Base-by-base conservation (phyloP, 2,797 vertebrate genomes). In the Malurus leucopterus region DNA sequence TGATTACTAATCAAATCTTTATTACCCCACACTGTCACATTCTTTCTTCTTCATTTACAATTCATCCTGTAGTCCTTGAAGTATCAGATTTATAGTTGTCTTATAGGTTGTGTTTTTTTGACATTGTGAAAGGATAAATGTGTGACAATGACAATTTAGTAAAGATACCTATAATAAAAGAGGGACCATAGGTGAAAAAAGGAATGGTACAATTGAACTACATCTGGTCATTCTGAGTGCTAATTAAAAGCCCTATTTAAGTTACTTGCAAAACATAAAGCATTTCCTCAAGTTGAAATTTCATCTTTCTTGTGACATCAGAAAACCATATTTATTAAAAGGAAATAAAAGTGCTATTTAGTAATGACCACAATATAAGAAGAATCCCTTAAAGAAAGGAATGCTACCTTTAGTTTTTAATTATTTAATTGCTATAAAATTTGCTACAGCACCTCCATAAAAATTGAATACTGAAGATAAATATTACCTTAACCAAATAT, bases 381-480 rank as follows among this genome's bases (percentile, higher is more conserved):
- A 36, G 5, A 41, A 67, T 51, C 24, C 26, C 15, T 68, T 44
- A 53, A 43, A 89, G 26, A 54, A 89, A 85, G 2, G 20, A 64
- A 91, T 46, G 20, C 75, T 77, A 26, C 13, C 47, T 88, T 92
- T 63, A 67, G 54, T 85, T 88, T 86, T 94, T 62, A 87, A 69
- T 77, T 14, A 84, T 30, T 84, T 88, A 36, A 73, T 72, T 90
- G 32, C 27, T 54, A 76, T 36, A 46, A 84, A 83, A 73, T 70
- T 46, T 92, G 38, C 26, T 84, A 75, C 34, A 86, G 55, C 90
- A 51, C 47, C 64, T 84, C 94, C 62, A 92, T 89, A 91, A 84
- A 85, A 89, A 46, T 64, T 62, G 16, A 94, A 94, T 63, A 92
- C 51, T 71, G 80, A 89, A 86, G 53, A 94, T 64, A 93, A 96